A percentile compares a stretch with the other conserved stretches of the same genome.
Evolutionary conservation across 2,888 invertebrate genomes (phyloP).

Genomic region (Cepaea hortensis): DNA sequence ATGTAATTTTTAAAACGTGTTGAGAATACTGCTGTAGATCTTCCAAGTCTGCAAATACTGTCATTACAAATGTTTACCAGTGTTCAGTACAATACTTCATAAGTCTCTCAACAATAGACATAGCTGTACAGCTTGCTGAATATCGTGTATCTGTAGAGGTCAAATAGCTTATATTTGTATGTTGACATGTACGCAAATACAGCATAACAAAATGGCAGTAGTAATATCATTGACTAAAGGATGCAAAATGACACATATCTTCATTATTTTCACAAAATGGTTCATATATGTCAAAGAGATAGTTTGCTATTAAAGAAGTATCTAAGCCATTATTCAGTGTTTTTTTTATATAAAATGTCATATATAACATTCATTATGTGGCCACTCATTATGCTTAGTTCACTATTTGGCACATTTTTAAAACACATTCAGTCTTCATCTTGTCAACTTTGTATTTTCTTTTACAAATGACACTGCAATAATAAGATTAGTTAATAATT

Average conservation of each 20-base stretch:
- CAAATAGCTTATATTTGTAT: no score
- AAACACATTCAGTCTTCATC: background rate
- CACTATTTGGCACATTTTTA: background rate
- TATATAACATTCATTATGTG: no score
- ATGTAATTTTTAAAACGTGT: slow-evolving; percentile 3
- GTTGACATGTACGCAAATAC: no score
- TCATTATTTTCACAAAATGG: background rate
- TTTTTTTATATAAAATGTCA: no score
- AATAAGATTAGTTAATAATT: background rate
- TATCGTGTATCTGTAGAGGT: no score
- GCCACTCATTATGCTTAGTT: no score
- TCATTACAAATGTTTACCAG: no score
- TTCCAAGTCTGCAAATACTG: background rate
- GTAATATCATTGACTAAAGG: background rate
- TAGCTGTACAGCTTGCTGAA: no score
- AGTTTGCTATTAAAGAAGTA: no score
- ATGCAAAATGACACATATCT: slow-evolving; percentile 6
- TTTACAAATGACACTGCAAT: slow-evolving; percentile 5
- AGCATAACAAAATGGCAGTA: background rate
- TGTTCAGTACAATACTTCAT: no score
- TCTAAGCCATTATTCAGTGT: no score
- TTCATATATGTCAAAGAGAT: background rate
- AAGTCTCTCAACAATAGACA: no score
- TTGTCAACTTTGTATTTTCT: background rate
- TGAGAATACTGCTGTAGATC: slow-evolving; percentile 14